Percentiles rank a stretch among this genome's conserved stretches.
Conservation (phyloP, 2,797 vertebrate species). For the Leptodactylus fallax region DNA sequence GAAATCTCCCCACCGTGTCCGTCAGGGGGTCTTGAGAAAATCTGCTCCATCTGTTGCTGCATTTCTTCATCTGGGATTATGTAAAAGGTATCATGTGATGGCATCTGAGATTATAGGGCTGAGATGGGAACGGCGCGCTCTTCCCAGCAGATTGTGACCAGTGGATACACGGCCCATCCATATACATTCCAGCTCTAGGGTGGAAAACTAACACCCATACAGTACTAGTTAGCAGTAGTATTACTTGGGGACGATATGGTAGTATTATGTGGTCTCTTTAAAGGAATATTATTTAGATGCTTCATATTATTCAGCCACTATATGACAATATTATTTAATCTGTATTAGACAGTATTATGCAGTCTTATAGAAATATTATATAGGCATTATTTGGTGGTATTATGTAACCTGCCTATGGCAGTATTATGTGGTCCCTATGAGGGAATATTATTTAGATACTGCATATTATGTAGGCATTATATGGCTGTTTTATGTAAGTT, state of each 20-base stretch:
- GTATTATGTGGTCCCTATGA: no score
- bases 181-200: no score
- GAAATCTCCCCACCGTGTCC: background rate
- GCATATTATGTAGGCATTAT: no score
- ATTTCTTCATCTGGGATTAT: constrained; percentile 30
- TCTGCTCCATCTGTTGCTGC: constrained; percentile 21
- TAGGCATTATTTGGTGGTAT: background rate
- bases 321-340: no score
- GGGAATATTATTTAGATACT: no score
- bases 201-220: no score
- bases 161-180: background rate
- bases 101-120: background rate
- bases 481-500: no score
- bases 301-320: background rate
- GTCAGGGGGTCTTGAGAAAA: background rate
- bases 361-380: background rate
- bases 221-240: no score
- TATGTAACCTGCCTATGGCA: background rate
- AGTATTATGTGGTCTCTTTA: background rate
- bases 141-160: no score
- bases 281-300: background rate
- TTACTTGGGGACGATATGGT: background rate
- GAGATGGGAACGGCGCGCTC: background rate
- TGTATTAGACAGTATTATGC: no score
- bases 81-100: background rate